Base-by-base conservation (phyloP, 23 tunicate genomes). In the Clavelina lepadiformis region DNA sequence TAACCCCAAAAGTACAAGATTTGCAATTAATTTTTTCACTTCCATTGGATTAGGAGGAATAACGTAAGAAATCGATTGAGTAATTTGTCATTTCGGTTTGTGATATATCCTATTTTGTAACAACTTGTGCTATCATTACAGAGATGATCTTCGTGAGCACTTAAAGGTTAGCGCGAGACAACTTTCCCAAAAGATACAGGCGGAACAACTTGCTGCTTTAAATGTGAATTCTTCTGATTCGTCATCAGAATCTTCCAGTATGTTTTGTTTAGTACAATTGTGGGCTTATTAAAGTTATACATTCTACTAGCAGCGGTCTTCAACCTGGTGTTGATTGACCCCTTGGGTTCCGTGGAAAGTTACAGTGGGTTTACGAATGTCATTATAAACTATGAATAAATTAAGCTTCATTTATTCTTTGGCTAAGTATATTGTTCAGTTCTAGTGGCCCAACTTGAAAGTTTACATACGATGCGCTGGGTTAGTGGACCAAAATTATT, bases 11-110 rank as follows among this genome's bases (percentile, higher is more conserved):
- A 76, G 76, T 69, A 80, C 98, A 33, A 63, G 98, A 75, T 91
- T 91, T 75, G 78, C 98, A n/a, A 91, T 91, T 65, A 91, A 91
- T 52, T 91, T 91, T 65, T 82, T 91, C 49, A 91, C 98, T 1
- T 81, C 98, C 4, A 91, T 91, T 25, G 98, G 98, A 29, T 65
- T 91, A 19, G 98, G 98, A 3, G 91, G 91, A 28, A 63, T 91
- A n/a, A 91, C 98, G 87, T 79, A 67, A 67, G 96, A n/a, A n/a
- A n/a, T n/a, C n/a, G n/a, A 15, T 13, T 19, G 18, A 13, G n/a
- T 31, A 31, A 61, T 46, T 61, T 30, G 31, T 29, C 0, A 30
- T 8, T 28, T 59, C 7, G 0, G 6, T 55, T 19, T 26, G 24
- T 15, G 0, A 55, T 20, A 19, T 21, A 25, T 18, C 24, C 24